These are phyloP conservation scores for Clarias batrachus DNA, from an alignment of 2,113 vertebrate genomes.

Conservation along the genomic window DNA sequence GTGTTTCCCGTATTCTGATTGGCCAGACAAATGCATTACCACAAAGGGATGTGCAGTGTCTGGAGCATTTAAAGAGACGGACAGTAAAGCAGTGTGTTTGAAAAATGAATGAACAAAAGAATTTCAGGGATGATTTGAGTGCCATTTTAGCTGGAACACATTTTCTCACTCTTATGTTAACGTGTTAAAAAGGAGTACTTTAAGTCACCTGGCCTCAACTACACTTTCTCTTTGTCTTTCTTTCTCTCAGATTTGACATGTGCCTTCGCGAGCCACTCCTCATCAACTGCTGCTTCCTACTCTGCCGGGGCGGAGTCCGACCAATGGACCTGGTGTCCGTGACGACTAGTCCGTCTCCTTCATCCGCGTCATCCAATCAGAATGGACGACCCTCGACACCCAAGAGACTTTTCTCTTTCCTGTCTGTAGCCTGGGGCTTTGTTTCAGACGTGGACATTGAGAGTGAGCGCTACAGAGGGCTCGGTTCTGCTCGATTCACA, in stretches of 20 bases:
- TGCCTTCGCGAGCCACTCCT: conserved; percentile 85
- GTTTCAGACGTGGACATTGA: conserved; percentile 91
- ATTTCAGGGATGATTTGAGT: too few species aligned
- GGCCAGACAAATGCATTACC: too few species aligned
- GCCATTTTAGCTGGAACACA: too few species aligned
- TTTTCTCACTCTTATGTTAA: too few species aligned
- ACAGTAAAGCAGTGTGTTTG: too few species aligned
- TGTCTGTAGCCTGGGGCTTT: conserved; percentile 91
- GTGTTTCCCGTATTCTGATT: too few species aligned
- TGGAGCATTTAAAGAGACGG: too few species aligned
- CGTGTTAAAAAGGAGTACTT: neutral
- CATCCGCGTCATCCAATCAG: conserved; percentile 54
- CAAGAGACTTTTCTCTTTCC: conserved; percentile 82
- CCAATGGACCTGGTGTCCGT: conserved; percentile 89
- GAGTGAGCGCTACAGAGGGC: conserved; percentile 84
- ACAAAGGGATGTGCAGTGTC: too few species aligned
- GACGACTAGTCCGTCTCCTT: conserved; percentile 76
- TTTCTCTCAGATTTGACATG: conserved; percentile 77
- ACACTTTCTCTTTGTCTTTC: neutral
- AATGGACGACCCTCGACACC: conserved; percentile 60
- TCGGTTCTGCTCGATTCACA: conserved; percentile 87
- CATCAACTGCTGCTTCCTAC: conserved; percentile 85
- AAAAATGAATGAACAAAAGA: too few species aligned
- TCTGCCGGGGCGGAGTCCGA: conserved; percentile 78
- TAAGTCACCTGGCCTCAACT: neutral